Percentiles rank a stretch among this genome's conserved stretches.
phyloP scores from a whole-genome alignment of 2,797 vertebrate species.

The Melanotaenia parkinsoni region DNA sequence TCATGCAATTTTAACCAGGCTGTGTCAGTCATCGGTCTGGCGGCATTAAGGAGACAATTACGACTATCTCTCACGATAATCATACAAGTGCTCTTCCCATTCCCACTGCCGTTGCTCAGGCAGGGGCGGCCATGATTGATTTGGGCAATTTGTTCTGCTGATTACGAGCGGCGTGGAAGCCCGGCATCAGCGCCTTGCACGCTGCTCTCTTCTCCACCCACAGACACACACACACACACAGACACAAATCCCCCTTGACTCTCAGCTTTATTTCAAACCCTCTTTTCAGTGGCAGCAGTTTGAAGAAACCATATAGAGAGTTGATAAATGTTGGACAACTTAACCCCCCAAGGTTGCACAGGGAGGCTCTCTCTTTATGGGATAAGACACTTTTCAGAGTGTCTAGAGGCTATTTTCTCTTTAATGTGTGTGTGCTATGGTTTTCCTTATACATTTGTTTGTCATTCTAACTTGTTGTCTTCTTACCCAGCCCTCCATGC shows the following conservation, averaged over 20 bases:
- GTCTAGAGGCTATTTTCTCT: conserved; percentile 52
- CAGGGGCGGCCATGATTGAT: conserved; percentile 83
- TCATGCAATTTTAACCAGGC: conserved; percentile 77
- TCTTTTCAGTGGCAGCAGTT: conserved; percentile 25
- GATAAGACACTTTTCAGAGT: conserved; percentile 55
- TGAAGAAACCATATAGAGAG: conserved; percentile 46
- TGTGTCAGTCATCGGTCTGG: conserved; percentile 78
- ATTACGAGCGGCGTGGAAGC: conserved; percentile 79
- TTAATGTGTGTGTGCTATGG: conserved; percentile 24
- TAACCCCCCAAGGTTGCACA: conserved; percentile 64
- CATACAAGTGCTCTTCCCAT: conserved; percentile 81
- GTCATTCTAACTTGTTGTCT: conserved; percentile 84
- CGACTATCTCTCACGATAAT: conserved; percentile 85
- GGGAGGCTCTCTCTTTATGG: conserved; percentile 61
- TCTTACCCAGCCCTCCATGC: conserved; percentile 80
- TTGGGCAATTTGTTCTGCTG: conserved; percentile 87
- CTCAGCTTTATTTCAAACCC: conserved; percentile 52
- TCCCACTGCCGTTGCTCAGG: conserved; percentile 66
- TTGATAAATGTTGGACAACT: conserved; percentile 72
- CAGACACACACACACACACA: conserved; percentile 9
- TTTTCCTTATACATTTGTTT: conserved; percentile 51
- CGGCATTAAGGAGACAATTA: conserved; percentile 85
- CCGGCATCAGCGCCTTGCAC: conserved; percentile 53
- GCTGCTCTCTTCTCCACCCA: conserved; percentile 36
- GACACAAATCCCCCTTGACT: conserved; percentile 29